Evolutionary conservation across 2,113 vertebrate species (phyloP), one percentile per base, ranked within the genome.

Genomic region (Gymnobelideus leadbeateri): DNA sequence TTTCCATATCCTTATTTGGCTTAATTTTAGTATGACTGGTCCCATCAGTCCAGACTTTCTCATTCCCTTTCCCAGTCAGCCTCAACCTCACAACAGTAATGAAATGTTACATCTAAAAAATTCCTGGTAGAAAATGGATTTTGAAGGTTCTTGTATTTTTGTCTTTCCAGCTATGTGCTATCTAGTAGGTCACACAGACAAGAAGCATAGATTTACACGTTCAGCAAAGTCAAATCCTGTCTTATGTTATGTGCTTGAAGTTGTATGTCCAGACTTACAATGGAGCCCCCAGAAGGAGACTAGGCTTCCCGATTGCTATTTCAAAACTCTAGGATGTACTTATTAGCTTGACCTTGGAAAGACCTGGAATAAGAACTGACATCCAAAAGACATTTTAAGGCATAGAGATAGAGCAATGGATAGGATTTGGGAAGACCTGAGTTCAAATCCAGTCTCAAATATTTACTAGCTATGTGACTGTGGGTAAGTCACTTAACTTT

Each of bases 341-440:
- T 24, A 46, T 89, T 37, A n/a, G 11, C 1, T 51, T 97, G 92
- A 96, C 89, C 89, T 95, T 92, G 51, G 26, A 52, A 84, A 46
- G 77, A 93, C 61, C 51, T 52, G 93, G 43, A 28, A 92, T 90
- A 94, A 68, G 6, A 43, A 84, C n/a, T 43, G 37, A 8, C 68
- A 84, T 84, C 6, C n/a, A 21, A 43, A 84, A 84, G n/a, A 6
- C 68, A 84, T 84, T 43, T 21, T 77, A 77, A 77, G 16, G 37
- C 16, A n/a, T 1, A 16, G 4, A 77, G 14, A 5, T 77, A 9
- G 31, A 37, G 31, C 3, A 77, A 77, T 21, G 68, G 16, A 43
- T 77, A n/a, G 68, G 16, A 77, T 6, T 77, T 2, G 2, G 37
- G 68, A 77, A 77, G 37, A 77, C 37, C 14, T 43, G 4, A 61